Base-by-base conservation (phyloP, 2,888 invertebrate genomes). In the Drosophila eohydei region DNA sequence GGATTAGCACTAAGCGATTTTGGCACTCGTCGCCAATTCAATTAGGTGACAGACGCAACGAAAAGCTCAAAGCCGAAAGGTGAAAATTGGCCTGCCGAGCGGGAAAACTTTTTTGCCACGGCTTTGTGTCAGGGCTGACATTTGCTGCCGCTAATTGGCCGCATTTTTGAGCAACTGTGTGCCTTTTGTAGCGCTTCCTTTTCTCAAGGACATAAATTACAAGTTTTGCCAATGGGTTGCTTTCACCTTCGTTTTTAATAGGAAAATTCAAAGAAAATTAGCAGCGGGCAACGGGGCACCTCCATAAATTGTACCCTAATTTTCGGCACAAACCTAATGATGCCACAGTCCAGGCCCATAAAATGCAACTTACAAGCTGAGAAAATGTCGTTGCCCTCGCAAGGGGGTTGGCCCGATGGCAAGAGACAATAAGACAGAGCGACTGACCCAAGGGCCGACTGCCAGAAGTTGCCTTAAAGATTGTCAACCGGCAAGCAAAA, bases 1-100 rank as follows among this genome's bases (percentile, higher is more conserved):
- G 89, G 92, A 91, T 92, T 92, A 92, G 83, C 80, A 82, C 75
- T 80, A 83, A 90, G 75, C 86, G 88, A 89, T 89, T 91, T 90
- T 87, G 82, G 77, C 90, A 89, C 90, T 90, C 78, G 82, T 83
- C 80, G 83, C 69, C 88, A 83, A 90, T 91, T 90, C 90, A 90
- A 90, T 90, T 91, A 91, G 90, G 78, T 78, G 72, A 69, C 67
- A 61, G 64, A 59, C 34, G n/a, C 40, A 44, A n/a, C 14, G 51
- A 30, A 71, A 74, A 71, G 80, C 71, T 71, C 57, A 38, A 16
- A 21, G 46, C 70, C 30, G 40, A 73, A 78, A 77, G 66, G 75
- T 79, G 78, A 67, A 79, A 78, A 78, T 79, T 79, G 63, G 56
- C 79, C 67, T 60, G 57, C 9, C 54, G 60, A 63, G 57, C 56